Base-by-base conservation (phyloP, 2,797 vertebrate genomes). In the Poecilia velifera region DNA sequence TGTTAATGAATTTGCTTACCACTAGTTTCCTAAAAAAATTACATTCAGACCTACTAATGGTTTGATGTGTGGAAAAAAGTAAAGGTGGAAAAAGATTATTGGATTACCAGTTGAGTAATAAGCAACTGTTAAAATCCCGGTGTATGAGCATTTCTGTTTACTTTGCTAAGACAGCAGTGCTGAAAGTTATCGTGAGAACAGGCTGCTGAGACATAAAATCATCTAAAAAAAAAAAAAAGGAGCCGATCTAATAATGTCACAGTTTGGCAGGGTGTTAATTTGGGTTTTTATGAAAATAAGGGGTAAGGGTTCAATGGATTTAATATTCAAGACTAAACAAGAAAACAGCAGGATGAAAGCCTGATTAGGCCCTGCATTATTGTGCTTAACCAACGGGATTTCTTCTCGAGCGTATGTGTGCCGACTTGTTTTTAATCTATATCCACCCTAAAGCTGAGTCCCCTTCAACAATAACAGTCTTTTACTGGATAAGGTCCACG, bases 361-460 rank as follows among this genome's bases (percentile, higher is more conserved):
- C 41, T 6, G 13, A n/a, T 28, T 45, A 46, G 41, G 41, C 25
- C 3, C 41, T n/a, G 41, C 13, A n/a, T 71, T 71, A 46, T 28
- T 71, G 41, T 46, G 13, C 43, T 16, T 16, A 46, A 16, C 39
- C 68, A 45, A 46, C 16, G 6, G 43, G n/a, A 14, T 71, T 45
- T 71, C 28, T 45, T 46, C 14, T 28, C 14, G 6, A 45, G 41
- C 20, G 6, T 10, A 53, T 53, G 2, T 46, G 62, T 0, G 9
- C 59, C 45, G 31, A 77, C 75, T 20, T 57, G 72, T 64, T 72
- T 59, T 53, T 43, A 53, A 43, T 59, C n/a, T 62, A 74, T 7
- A 22, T 66, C 22, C 57, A 72, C 34, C 28, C 55, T 76, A 71
- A 71, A 71, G 68, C 68, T 45, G 68, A 70, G 39, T 70, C 66